phyloP scores from a whole-genome alignment of 2,888 invertebrate genomes.

The Pseudeuparius sepicola region DNA sequence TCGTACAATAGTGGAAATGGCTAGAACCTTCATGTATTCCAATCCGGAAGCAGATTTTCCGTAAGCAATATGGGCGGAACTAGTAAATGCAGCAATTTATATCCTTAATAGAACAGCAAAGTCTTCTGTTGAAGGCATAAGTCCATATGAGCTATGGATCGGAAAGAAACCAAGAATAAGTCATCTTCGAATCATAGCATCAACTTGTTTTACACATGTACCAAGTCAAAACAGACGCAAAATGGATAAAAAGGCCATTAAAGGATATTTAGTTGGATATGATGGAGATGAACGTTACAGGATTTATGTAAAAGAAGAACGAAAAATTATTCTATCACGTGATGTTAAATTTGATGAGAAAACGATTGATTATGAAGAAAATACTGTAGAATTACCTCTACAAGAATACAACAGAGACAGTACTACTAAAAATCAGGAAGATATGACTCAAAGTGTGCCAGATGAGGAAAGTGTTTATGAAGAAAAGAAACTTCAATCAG shows the following conservation, averaged over 20 bases:
- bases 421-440: too few relatives aligned
- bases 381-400: too few relatives aligned
- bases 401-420: too few relatives aligned
- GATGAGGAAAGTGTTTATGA: too few relatives aligned
- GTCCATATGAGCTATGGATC: conserved; percentile 27
- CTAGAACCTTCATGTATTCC: too few relatives aligned
- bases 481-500: too few relatives aligned
- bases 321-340: conserved; percentile 22
- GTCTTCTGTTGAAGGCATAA: conserved; percentile 20
- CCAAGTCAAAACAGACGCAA: conserved; percentile 24
- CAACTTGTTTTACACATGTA: conserved; percentile 23
- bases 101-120: conserved; percentile 24
- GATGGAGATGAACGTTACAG: conserved; percentile 28
- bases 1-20: too few relatives aligned
- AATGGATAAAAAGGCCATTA: conserved; percentile 27
- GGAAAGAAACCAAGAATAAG: conserved; percentile 22
- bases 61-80: conserved; percentile 24
- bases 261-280: conserved; percentile 26
- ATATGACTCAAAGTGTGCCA: too few relatives aligned
- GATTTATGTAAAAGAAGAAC: conserved; percentile 20
- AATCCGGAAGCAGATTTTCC: conserved; percentile 25
- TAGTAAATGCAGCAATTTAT: conserved; percentile 21
- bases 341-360: conserved; percentile 24
- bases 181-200: conserved; percentile 24
- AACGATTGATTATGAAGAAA: conserved; percentile 13